These are phyloP conservation scores for Phlogophora meticulosa DNA, from an alignment of 2,888 invertebrate genomes.

Conservation along the genomic window DNA sequence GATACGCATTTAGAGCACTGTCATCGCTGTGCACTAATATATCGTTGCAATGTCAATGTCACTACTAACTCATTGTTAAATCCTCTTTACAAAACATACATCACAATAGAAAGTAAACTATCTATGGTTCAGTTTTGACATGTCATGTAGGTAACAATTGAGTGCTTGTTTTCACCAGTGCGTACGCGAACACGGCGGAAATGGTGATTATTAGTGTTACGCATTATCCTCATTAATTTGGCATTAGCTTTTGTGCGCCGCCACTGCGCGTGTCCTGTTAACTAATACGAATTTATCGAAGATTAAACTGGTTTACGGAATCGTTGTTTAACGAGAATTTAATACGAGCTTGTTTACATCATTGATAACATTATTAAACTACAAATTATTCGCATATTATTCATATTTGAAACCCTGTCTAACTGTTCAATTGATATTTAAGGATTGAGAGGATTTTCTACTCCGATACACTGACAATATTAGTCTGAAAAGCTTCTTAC, in stretches of 20 bases:
- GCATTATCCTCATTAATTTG: slow-evolving; percentile 55
- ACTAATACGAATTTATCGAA: slow-evolving; percentile 14
- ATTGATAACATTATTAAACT: neutral
- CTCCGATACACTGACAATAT: neutral
- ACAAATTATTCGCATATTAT: neutral
- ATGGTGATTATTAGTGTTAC: slow-evolving; percentile 43
- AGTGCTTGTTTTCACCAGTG: slow-evolving; percentile 11
- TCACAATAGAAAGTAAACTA: neutral
- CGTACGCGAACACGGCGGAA: slow-evolving; percentile 42
- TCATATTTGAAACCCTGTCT: neutral
- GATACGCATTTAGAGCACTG: too few species aligned
- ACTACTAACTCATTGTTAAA: neutral
- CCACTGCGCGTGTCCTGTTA: slow-evolving; percentile 8
- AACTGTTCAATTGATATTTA: neutral
- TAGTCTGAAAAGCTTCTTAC: neutral
- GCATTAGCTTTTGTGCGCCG: slow-evolving; percentile 32
- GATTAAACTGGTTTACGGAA: slow-evolving; percentile 12
- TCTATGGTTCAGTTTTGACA: neutral
- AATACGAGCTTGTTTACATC: neutral
- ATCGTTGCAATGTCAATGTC: too few species aligned
- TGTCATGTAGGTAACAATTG: slow-evolving; percentile 4
- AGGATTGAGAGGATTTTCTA: too few species aligned
- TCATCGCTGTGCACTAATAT: too few species aligned
- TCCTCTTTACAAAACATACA: neutral
- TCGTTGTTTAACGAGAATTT: neutral